Percentiles rank a stretch among this genome's conserved stretches.
Evolutionary conservation across 1,140 invertebrate genomes (phyloP).

Genomic region (Plutomurus gul): DNA sequence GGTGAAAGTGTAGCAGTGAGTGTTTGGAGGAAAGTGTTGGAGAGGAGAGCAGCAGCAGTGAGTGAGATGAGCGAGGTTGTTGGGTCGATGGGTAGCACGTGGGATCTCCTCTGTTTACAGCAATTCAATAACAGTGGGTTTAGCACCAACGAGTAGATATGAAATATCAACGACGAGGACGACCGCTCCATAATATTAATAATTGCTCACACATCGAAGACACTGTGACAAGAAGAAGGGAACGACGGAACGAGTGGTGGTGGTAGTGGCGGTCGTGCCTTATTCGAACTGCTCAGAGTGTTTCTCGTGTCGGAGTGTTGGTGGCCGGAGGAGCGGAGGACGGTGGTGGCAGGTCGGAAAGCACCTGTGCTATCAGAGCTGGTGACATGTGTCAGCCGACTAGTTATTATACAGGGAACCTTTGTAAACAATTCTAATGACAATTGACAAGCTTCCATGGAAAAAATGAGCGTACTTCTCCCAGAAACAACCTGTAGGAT

Average conservation of each 20-base stretch:
- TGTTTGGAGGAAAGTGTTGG: not conserved
- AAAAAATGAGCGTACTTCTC: not conserved
- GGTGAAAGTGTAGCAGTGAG: not conserved
- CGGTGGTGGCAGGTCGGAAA: not conserved
- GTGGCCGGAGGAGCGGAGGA: not conserved
- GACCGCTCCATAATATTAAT: not conserved
- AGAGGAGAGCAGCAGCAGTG: not conserved
- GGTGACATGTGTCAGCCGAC: not conserved
- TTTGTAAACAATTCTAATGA: not conserved
- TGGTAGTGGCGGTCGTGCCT: too few relatives aligned
- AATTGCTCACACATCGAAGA: not conserved
- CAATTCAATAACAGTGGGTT: not conserved
- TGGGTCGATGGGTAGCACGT: not conserved
- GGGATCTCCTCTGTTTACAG: not conserved
- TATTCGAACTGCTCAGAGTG: too few relatives aligned
- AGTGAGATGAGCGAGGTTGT: not conserved
- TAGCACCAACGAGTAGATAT: not conserved
- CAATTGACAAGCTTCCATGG: not conserved
- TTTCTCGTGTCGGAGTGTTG: too few relatives aligned
- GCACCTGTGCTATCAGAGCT: not conserved
- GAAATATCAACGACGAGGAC: not conserved
- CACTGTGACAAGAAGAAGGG: not conserved
- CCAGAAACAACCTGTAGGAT: conserved; percentile 45
- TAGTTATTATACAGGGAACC: not conserved
- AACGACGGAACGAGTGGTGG: not conserved